Conservation (phyloP, 1,140 invertebrate genomes). For the Globodera ellingtonae region DNA sequence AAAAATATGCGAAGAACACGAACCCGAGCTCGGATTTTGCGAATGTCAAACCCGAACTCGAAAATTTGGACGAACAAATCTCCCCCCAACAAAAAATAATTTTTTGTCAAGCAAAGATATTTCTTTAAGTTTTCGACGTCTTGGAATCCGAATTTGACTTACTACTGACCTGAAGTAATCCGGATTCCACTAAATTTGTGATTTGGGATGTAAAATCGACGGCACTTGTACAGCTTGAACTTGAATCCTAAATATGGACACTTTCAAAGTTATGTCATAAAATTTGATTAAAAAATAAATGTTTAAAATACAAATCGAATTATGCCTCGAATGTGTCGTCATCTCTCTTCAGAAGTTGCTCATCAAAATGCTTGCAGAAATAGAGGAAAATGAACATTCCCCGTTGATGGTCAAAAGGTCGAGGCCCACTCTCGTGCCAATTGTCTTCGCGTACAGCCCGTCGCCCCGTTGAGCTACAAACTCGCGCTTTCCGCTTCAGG, state of each 20-base stretch:
- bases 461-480: neutral
- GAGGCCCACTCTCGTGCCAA: constrained; percentile 35
- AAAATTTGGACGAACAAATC: too few relatives aligned
- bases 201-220: constrained; percentile 12
- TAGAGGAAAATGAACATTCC: constrained; percentile 36
- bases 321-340: neutral
- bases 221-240: neutral
- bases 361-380: constrained; percentile 26
- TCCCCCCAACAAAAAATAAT: too few relatives aligned
- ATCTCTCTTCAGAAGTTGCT: constrained; percentile 1
- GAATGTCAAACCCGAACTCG: neutral
- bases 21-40: neutral
- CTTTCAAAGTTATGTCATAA: too few relatives aligned
- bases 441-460: constrained; percentile 18
- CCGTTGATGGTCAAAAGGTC: constrained; percentile 33
- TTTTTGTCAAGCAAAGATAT: too few relatives aligned
- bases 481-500: constrained; percentile 16
- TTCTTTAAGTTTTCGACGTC: too few relatives aligned
- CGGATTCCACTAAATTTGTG: constrained; percentile 7
- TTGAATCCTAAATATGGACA: neutral
- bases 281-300: neutral
- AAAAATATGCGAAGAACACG: too few relatives aligned
- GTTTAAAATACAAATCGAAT: constrained; percentile 17
- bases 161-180: constrained; percentile 5
- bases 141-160: too few relatives aligned